Percentiles rank a stretch among this genome's conserved stretches.
Conservation (phyloP, 2,797 vertebrate genomes). For the Acipenser ruthenus region DNA sequence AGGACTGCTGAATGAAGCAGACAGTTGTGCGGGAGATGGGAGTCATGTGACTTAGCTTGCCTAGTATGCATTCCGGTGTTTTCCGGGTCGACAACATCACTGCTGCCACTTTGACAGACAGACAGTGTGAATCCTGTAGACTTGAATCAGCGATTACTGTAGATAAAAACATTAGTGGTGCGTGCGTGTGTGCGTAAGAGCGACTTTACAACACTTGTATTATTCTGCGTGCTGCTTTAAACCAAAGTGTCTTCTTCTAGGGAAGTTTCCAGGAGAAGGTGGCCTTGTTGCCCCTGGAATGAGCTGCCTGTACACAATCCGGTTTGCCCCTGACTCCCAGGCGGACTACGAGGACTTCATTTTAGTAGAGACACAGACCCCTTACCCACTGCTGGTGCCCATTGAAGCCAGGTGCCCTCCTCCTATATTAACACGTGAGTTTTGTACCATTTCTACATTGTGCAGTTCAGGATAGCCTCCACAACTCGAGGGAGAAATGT, state of each 20-base stretch:
- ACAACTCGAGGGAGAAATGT: too few relatives aligned
- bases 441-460: background rate
- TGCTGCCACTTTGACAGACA: too few relatives aligned
- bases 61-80: too few relatives aligned
- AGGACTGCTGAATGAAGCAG: too few relatives aligned
- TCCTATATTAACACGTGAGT: conserved; percentile 77
- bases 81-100: too few relatives aligned
- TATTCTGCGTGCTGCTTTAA: conserved; percentile 8
- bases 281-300: conserved; percentile 86
- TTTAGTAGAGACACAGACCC: conserved; percentile 69
- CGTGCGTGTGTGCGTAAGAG: too few relatives aligned
- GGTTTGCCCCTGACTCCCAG: conserved; percentile 76
- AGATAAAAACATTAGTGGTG: conserved; percentile 1
- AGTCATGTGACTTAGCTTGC: too few relatives aligned
- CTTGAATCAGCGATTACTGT: background rate
- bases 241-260: conserved; percentile 41
- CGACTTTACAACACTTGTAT: too few relatives aligned
- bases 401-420: conserved; percentile 71
- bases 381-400: conserved; percentile 65
- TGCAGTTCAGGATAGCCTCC: too few relatives aligned
- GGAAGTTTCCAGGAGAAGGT: conserved; percentile 80
- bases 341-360: conserved; percentile 77
- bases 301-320: conserved; percentile 77
- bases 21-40: too few relatives aligned
- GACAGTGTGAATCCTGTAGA: too few relatives aligned